Evolutionary conservation across 64 coral and sea anemone species (phyloP).

Genomic region (Montipora capricornis): DNA sequence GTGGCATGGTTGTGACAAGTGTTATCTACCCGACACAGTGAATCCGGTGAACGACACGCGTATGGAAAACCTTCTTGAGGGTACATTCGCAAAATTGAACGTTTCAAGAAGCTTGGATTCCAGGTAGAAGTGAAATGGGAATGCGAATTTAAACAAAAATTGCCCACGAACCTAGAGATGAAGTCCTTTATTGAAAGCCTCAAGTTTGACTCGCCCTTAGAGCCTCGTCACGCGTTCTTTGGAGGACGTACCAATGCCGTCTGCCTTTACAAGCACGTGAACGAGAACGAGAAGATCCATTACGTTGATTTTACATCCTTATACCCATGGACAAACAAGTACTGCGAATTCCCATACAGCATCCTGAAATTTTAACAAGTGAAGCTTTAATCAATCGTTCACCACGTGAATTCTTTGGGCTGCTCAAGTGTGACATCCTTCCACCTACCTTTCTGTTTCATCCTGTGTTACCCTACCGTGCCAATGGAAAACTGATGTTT

Average conservation of each 20-base stretch:
- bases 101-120: background rate
- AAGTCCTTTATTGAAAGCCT: background rate
- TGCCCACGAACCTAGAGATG: background rate
- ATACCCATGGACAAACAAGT: slow-evolving; percentile 12
- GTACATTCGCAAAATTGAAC: background rate
- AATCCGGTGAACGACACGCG: background rate
- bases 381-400: background rate
- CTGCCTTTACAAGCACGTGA: background rate
- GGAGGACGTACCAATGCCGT: slow-evolving; percentile 26
- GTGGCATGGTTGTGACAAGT: slow-evolving; percentile 3
- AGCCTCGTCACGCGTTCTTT: slow-evolving; percentile 38
- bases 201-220: background rate
- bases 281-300: background rate
- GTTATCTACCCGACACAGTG: background rate
- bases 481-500: slow-evolving; percentile 31
- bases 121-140: slow-evolving; percentile 32
- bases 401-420: background rate
- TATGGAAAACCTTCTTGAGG: background rate
- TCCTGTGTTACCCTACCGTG: slow-evolving; percentile 23
- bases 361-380: slow-evolving; percentile 4
- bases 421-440: slow-evolving; percentile 29
- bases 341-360: background rate
- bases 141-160: slow-evolving; percentile 9
- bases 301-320: background rate
- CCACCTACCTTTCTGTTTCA: slow-evolving; percentile 35